phyloP scores from a whole-genome alignment of 2,888 invertebrate species.

The Noctuana brunneofusca region DNA sequence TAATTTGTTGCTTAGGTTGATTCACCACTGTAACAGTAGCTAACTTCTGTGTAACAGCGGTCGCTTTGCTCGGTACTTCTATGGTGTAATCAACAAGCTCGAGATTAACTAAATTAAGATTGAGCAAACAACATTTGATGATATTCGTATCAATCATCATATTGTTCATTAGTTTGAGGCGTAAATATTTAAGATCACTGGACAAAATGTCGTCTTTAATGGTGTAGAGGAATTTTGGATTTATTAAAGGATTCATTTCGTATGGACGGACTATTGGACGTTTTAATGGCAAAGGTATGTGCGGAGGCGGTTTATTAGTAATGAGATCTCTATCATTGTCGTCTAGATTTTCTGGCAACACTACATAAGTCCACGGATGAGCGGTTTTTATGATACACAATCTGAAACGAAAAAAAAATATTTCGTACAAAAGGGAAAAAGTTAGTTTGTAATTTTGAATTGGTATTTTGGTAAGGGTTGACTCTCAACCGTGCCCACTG shows the following conservation, averaged over 20 bases:
- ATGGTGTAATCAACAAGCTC: not conserved
- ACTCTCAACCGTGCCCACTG: too few relatives aligned
- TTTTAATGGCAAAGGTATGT: not conserved
- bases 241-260: conserved; percentile 1
- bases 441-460: too few relatives aligned
- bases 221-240: not conserved
- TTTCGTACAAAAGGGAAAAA: too few relatives aligned
- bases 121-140: not conserved
- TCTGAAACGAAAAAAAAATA: conserved; percentile 1
- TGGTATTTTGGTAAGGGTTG: too few relatives aligned
- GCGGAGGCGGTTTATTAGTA: not conserved
- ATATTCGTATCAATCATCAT: not conserved
- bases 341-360: conserved; percentile 7
- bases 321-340: not conserved
- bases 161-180: conserved; percentile 5
- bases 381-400: conserved; percentile 11
- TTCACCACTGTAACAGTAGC: not conserved
- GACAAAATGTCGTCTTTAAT: not conserved
- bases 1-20: not conserved
- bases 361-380: not conserved
- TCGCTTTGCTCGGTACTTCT: not conserved
- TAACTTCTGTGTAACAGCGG: not conserved
- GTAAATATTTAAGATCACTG: not conserved
- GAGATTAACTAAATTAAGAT: conserved; percentile 8
- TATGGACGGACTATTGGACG: conserved; percentile 2